Evolutionary conservation across 2,113 vertebrate species (phyloP).

Genomic region (Anoplopoma fimbria): DNA sequence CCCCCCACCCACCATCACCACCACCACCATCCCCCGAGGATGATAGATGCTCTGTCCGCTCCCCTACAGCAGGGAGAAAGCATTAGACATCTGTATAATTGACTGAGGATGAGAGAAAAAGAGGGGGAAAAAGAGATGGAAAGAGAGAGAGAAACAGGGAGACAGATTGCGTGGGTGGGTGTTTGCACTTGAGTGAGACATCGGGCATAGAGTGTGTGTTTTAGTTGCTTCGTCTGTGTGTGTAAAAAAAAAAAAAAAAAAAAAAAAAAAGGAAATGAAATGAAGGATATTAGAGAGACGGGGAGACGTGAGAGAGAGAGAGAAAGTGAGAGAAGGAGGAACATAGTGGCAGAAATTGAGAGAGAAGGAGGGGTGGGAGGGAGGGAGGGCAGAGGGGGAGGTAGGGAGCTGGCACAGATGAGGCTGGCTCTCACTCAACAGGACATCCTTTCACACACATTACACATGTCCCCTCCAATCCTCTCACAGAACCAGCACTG

Average conservation of each 20-base stretch:
- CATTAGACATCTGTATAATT: constrained; percentile 84
- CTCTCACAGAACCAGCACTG: constrained; percentile 61
- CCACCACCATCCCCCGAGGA: constrained; percentile 61
- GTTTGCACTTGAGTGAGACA: constrained; percentile 68
- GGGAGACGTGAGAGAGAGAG: constrained; percentile 25
- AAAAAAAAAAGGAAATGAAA: no score
- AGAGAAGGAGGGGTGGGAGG: not conserved
- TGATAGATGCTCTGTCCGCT: constrained; percentile 82
- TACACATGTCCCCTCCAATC: constrained; percentile 80
- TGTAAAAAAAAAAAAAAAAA: constrained; percentile 20
- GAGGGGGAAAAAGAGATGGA: constrained; percentile 31
- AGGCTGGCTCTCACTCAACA: constrained; percentile 75
- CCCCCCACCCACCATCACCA: constrained; percentile 38
- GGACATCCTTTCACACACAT: constrained; percentile 82
- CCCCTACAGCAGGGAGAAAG: constrained; percentile 72
- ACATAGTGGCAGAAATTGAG: constrained; percentile 42
- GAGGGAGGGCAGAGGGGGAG: constrained; percentile 31
- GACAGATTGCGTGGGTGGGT: constrained; percentile 68
- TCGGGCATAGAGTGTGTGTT: constrained; percentile 48
- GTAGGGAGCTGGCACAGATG: constrained; percentile 69
- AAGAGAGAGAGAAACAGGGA: constrained; percentile 24
- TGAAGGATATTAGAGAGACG: constrained; percentile 38
- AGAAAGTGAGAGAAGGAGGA: constrained; percentile 22
- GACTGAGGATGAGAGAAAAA: constrained; percentile 80
- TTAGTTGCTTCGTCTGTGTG: constrained; percentile 41